A percentile compares a stretch with the other conserved stretches of the same genome.
These are phyloP conservation scores for Orchestes rusci DNA, from an alignment of 2,888 invertebrate species.

Conservation along the genomic window DNA sequence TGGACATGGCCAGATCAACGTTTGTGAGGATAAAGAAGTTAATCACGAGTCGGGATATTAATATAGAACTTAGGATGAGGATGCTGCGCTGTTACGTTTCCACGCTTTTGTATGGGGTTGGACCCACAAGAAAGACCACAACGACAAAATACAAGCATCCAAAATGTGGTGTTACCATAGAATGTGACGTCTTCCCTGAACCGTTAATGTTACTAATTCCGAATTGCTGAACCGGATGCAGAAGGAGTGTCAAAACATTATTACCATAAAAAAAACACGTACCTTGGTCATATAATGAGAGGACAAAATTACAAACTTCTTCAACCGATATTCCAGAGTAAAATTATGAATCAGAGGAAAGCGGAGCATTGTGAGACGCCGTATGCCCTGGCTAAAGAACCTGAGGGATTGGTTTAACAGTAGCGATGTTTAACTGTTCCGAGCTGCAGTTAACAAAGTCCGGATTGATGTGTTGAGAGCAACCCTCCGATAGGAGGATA, in stretches of 20 bases:
- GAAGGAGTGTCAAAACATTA: no score
- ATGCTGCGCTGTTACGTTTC: not conserved
- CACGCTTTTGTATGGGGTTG: not conserved
- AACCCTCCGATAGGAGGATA: not conserved
- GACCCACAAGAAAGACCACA: not conserved
- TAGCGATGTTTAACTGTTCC: not conserved
- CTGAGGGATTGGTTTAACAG: not conserved
- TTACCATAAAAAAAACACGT: no score
- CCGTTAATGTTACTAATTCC: not conserved
- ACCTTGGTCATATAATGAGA: no score
- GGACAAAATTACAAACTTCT: no score
- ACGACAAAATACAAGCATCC: not conserved
- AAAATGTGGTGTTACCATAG: not conserved
- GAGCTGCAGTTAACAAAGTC: not conserved
- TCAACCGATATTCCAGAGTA: no score
- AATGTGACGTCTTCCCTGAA: not conserved
- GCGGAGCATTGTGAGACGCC: no score
- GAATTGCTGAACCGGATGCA: no score
- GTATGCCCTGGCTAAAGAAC: not conserved
- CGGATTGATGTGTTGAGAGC: not conserved
- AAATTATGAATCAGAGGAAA: no score
- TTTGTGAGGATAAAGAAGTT: not conserved
- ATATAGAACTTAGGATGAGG: not conserved
- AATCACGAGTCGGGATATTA: not conserved
- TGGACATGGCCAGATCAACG: constrained; percentile 1